phyloP scores from a whole-genome alignment of 2,113 vertebrate genomes.

The Leptobrachium ailaonicum region DNA sequence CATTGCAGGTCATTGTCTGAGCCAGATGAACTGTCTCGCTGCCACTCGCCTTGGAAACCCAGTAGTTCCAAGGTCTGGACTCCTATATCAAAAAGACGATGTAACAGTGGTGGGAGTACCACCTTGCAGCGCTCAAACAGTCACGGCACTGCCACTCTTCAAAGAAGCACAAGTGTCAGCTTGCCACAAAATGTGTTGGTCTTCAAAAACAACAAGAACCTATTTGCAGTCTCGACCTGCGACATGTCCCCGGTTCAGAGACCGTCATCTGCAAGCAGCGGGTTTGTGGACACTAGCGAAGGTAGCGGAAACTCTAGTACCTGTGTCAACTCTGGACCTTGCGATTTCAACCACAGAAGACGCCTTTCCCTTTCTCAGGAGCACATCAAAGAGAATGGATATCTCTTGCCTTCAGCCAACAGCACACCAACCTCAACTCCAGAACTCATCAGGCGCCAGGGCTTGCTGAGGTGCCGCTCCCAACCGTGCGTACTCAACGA shows the following conservation, averaged over 20 bases:
- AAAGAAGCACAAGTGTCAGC: constrained; percentile 65
- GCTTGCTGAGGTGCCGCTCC: constrained; percentile 69
- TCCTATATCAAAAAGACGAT: constrained; percentile 71
- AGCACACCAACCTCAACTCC: constrained; percentile 72
- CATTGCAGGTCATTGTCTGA: constrained; percentile 75
- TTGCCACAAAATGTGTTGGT: constrained; percentile 58
- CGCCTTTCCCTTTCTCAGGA: constrained; percentile 76
- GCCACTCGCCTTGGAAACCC: constrained; percentile 70
- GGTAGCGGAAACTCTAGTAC: constrained; percentile 57
- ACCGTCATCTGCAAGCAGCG: constrained; percentile 69
- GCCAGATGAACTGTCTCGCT: constrained; percentile 70
- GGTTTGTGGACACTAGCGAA: constrained; percentile 67
- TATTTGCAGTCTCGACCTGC: constrained; percentile 57
- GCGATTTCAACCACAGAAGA: constrained; percentile 63
- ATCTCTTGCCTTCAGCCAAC: constrained; percentile 65
- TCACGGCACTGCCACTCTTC: constrained; percentile 60
- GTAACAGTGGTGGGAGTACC: constrained; percentile 68
- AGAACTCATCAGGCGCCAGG: constrained; percentile 64
- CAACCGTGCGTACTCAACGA: constrained; percentile 74
- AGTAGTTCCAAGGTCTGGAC: constrained; percentile 75
- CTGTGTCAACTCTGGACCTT: constrained; percentile 60
- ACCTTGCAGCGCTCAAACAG: constrained; percentile 68
- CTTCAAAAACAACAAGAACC: constrained; percentile 41
- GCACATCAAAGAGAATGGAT: constrained; percentile 60
- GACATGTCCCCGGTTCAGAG: constrained; percentile 62